phyloP scores from a whole-genome alignment of 2,888 invertebrate genomes.

The Mylabris sibirica region DNA sequence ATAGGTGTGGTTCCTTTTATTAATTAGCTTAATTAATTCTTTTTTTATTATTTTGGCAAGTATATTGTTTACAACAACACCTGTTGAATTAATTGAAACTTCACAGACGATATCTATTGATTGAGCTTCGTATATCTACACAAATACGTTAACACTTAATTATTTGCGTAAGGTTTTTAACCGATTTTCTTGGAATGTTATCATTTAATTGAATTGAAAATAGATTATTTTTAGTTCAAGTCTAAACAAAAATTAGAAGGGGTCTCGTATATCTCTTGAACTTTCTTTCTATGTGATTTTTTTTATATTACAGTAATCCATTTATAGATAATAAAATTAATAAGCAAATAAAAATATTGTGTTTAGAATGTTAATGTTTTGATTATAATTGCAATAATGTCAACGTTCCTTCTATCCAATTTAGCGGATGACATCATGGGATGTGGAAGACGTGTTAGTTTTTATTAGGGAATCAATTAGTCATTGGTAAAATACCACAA shows the following conservation, averaged over 20 bases:
- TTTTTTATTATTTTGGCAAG: background rate
- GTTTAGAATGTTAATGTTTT: slow-evolving; percentile 17
- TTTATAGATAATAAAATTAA: slow-evolving; percentile 3
- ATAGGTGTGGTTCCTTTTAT: background rate
- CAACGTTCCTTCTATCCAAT: slow-evolving; percentile 24
- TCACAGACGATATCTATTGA: background rate
- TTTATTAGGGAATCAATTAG: slow-evolving; percentile 25
- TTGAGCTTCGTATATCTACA: background rate
- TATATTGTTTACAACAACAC: background rate
- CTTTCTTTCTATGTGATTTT: background rate
- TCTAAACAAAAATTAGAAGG: background rate
- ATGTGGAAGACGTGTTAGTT: slow-evolving; percentile 30
- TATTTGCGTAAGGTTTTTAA: background rate
- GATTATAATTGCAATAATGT: slow-evolving; percentile 21
- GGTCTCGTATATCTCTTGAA: background rate
- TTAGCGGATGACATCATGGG: slow-evolving; percentile 31
- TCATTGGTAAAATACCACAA: slow-evolving; percentile 15
- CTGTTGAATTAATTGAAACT: slow-evolving; percentile 8
- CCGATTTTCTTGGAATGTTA: background rate
- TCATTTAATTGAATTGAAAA: background rate
- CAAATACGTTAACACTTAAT: background rate
- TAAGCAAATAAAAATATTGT: slow-evolving; percentile 8
- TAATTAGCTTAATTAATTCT: background rate
- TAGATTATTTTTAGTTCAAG: background rate
- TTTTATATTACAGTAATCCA: background rate